phyloP scores from a whole-genome alignment of 2,888 invertebrate species.

The Theretra japonica region DNA sequence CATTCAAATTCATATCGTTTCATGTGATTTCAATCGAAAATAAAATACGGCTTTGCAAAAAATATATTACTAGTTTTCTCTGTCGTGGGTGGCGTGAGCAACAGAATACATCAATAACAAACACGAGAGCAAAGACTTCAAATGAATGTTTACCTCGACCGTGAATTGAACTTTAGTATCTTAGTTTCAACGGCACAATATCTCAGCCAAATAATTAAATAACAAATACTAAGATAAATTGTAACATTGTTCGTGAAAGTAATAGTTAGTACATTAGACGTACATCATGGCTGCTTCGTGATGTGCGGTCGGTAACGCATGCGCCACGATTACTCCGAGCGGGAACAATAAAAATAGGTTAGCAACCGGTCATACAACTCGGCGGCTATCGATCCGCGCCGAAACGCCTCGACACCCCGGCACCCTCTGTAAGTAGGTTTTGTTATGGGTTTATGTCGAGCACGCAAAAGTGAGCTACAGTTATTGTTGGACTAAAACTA shows the following conservation, averaged over 20 bases:
- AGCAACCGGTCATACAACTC: constrained; percentile 68
- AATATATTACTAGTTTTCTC: not conserved
- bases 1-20: no score
- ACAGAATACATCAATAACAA: not conserved
- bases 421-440: not conserved
- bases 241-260: not conserved
- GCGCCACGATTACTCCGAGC: constrained; percentile 64
- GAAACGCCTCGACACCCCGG: not conserved
- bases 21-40: not conserved
- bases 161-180: not conserved
- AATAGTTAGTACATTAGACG: not conserved
- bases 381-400: constrained; percentile 39
- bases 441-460: not conserved
- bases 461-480: not conserved
- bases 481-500: not conserved
- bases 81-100: not conserved
- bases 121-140: not conserved
- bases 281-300: not conserved
- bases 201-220: not conserved
- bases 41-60: not conserved
- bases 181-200: not conserved
- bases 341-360: constrained; percentile 72
- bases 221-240: not conserved
- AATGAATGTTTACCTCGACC: constrained; percentile 6
- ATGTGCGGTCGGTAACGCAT: constrained; percentile 32